Evolutionary conservation across 2,113 vertebrate genomes (phyloP).

Genomic region (Cyrtonyx montezumae): DNA sequence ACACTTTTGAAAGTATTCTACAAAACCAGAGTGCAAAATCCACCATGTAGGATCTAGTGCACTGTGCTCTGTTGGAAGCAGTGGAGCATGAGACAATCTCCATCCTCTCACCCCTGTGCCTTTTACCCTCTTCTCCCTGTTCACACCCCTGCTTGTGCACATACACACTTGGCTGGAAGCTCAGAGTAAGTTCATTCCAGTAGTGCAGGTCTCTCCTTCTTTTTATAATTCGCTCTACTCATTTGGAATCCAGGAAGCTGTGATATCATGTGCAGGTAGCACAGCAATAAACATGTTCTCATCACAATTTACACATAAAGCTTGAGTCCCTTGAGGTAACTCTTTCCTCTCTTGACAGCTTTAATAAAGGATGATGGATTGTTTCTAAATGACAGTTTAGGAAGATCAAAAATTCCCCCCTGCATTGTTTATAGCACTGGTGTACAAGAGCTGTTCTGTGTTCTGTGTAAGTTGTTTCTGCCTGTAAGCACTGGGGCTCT

Average conservation of each 20-base stretch:
- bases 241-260: slow-evolving; percentile 1
- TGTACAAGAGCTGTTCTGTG: slow-evolving; percentile 48
- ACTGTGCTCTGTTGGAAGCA: not conserved
- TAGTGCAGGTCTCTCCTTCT: not conserved
- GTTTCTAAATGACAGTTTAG: slow-evolving; percentile 57
- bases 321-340: slow-evolving; percentile 34
- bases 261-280: not conserved
- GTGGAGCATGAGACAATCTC: not conserved
- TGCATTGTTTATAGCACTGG: slow-evolving; percentile 25
- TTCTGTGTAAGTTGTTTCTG: slow-evolving; percentile 57
- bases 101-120: not conserved
- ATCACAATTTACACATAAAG: slow-evolving; percentile 52
- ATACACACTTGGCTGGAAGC: not conserved
- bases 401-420: slow-evolving; percentile 55
- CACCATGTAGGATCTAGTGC: not conserved
- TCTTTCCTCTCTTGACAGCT: slow-evolving; percentile 51
- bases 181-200: not conserved
- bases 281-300: slow-evolving; percentile 33
- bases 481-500: slow-evolving; percentile 29
- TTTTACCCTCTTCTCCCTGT: not conserved
- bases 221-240: not conserved
- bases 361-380: slow-evolving; percentile 70
- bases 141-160: not conserved
- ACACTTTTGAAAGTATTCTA: not conserved
- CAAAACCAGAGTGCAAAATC: not conserved